These are phyloP conservation scores for Accipiter cooperii DNA, from an alignment of 2,113 vertebrate species.

Conservation along the genomic window DNA sequence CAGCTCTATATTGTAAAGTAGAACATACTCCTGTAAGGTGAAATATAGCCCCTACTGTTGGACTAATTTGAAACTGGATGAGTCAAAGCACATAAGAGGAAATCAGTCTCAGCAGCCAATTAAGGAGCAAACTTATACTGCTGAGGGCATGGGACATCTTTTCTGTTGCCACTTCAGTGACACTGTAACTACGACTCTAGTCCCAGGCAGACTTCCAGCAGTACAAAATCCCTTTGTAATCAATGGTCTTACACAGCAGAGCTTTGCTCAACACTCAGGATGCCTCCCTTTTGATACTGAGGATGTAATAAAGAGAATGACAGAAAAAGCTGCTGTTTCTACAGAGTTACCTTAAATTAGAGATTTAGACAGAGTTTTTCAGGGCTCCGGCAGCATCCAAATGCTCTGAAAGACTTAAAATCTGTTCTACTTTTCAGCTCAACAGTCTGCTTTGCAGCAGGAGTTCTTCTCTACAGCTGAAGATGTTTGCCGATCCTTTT, in stretches of 20 bases:
- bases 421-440: slow-evolving; percentile 61
- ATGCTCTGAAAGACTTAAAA: not conserved
- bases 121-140: not conserved
- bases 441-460: not conserved
- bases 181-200: not conserved
- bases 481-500: slow-evolving; percentile 68
- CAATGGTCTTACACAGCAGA: not conserved
- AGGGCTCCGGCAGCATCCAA: not conserved
- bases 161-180: not conserved
- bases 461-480: slow-evolving; percentile 72
- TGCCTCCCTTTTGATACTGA: not conserved
- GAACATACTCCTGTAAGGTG: not conserved
- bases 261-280: not conserved
- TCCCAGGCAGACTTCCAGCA: not conserved
- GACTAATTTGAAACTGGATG: not conserved
- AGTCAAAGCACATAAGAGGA: not conserved
- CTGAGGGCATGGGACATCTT: not conserved
- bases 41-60: not conserved
- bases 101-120: not conserved
- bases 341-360: not conserved
- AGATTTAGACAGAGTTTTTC: not conserved
- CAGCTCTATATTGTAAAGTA: not conserved
- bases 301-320: not conserved
- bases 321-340: not conserved
- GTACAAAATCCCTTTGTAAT: not conserved